These are phyloP conservation scores for Asbolus verrucosus DNA, from an alignment of 1,140 invertebrate genomes.

Conservation along the genomic window DNA sequence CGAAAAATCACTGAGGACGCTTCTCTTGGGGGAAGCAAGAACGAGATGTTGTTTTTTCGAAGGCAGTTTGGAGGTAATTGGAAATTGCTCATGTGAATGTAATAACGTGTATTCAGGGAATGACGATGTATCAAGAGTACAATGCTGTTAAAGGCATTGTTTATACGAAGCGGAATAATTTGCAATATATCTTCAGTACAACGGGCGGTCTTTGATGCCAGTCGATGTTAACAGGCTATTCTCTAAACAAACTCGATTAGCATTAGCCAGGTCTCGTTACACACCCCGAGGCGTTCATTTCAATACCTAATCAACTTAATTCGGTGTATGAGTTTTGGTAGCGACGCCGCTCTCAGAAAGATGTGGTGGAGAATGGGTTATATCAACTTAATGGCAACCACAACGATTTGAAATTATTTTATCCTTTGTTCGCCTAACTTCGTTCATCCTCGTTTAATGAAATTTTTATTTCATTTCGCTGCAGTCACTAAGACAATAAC, in stretches of 20 bases:
- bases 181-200: slow-evolving; percentile 50
- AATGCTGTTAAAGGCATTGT: slow-evolving; percentile 38
- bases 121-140: slow-evolving; percentile 18
- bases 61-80: slow-evolving; percentile 5
- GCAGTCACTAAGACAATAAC: background rate
- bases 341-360: slow-evolving; percentile 51
- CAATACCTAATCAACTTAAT: slow-evolving; percentile 60
- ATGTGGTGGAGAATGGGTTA: slow-evolving; percentile 58
- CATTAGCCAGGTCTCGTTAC: slow-evolving; percentile 59
- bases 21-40: too few species aligned
- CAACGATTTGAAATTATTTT: slow-evolving; percentile 51
- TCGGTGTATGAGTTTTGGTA: slow-evolving; percentile 60
- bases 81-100: slow-evolving; percentile 24
- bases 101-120: background rate
- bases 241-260: slow-evolving; percentile 60
- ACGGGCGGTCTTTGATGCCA: slow-evolving; percentile 48
- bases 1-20: too few species aligned
- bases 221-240: slow-evolving; percentile 53
- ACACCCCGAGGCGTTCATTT: slow-evolving; percentile 58
- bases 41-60: too few species aligned
- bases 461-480: background rate
- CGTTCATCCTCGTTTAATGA: background rate
- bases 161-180: slow-evolving; percentile 44
- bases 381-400: slow-evolving; percentile 58
- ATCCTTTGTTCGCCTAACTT: slow-evolving; percentile 17